Percentiles rank a stretch among this genome's conserved stretches.
Conservation (phyloP, 2,113 vertebrate genomes). For the Xenopus borealis region DNA sequence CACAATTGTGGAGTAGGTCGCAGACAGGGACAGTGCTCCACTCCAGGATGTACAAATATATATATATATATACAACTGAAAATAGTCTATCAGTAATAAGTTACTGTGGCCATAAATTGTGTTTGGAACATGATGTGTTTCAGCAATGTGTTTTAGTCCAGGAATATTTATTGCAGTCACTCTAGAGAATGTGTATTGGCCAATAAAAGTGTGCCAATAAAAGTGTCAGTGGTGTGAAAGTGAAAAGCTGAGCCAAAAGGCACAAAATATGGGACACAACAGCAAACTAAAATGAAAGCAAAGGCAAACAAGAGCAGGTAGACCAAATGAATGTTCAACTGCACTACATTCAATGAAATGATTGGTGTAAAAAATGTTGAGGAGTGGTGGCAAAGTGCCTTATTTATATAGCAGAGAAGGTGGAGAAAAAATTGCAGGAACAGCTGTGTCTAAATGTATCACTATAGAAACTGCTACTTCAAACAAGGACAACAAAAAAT, state of each 20-base stretch:
- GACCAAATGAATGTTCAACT: background rate
- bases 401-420: no score
- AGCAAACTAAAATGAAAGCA: no score
- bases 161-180: slow-evolving; percentile 22
- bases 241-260: background rate
- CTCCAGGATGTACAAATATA: no score
- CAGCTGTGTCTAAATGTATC: no score
- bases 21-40: no score
- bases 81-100: slow-evolving; percentile 27
- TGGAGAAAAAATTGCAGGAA: no score
- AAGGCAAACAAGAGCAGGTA: background rate
- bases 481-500: no score
- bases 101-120: slow-evolving; percentile 12
- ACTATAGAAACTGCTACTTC: no score
- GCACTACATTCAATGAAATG: background rate
- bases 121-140: background rate
- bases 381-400: no score
- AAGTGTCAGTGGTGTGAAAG: slow-evolving; percentile 21
- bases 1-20: no score
- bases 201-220: no score
- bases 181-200: slow-evolving; percentile 28
- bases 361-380: no score
- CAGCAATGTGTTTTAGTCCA: slow-evolving; percentile 34
- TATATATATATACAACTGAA: slow-evolving; percentile 19
- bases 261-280: background rate